Evolutionary conservation across 2,888 invertebrate species (phyloP).

Genomic region (Volucella bombylans): DNA sequence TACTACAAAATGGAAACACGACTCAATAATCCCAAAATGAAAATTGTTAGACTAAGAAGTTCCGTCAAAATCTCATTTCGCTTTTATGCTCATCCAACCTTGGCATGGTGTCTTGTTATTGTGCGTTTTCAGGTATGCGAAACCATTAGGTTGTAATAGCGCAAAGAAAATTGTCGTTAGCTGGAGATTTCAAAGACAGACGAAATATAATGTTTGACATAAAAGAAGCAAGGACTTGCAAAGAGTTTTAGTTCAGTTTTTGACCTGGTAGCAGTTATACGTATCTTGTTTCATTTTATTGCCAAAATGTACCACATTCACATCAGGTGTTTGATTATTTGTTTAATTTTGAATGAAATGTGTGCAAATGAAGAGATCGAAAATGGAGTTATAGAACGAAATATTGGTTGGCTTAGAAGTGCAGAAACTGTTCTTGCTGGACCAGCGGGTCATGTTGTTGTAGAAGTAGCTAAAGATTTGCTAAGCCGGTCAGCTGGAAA

Average conservation of each 20-base stretch:
- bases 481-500: conserved; percentile 87
- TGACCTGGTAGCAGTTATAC: conserved; percentile 31
- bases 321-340: conserved; percentile 50
- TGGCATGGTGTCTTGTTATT: conserved; percentile 45
- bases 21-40: conserved; percentile 54
- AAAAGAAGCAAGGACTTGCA: conserved; percentile 63
- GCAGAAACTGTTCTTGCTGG: conserved; percentile 80
- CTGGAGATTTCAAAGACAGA: conserved; percentile 6
- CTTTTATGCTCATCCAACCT: conserved; percentile 65
- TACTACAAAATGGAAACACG: conserved; percentile 44
- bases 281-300: not conserved
- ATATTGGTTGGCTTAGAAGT: conserved; percentile 78
- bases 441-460: conserved; percentile 81
- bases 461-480: conserved; percentile 85
- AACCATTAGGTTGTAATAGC: conserved; percentile 60
- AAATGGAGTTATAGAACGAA: conserved; percentile 72
- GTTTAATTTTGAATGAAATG: conserved; percentile 51
- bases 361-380: conserved; percentile 47
- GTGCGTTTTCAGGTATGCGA: conserved; percentile 68
- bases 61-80: conserved; percentile 48
- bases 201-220: conserved; percentile 12
- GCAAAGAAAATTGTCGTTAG: conserved; percentile 53
- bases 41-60: conserved; percentile 24
- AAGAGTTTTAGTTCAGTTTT: conserved; percentile 55
- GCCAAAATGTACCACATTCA: conserved; percentile 35